Percentiles rank a stretch among this genome's conserved stretches.
Conservation (phyloP, 2,888 invertebrate genomes). For the Carcina quercana region DNA sequence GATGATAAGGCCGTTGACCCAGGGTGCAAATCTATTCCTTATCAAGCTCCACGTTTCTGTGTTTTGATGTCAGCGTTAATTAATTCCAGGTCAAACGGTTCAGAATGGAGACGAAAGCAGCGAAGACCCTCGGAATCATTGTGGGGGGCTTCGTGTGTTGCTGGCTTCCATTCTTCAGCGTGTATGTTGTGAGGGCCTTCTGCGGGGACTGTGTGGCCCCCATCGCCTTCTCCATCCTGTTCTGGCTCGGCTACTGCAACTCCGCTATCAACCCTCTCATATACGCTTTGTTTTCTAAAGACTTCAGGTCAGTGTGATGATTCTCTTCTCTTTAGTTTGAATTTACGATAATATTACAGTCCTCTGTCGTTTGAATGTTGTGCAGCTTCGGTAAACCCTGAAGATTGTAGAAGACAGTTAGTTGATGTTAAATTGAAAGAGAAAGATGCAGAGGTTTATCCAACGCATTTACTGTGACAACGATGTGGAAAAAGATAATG, state of each 20-base stretch:
- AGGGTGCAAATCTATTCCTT: too few relatives aligned
- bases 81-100: slow-evolving; percentile 87
- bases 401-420: not conserved
- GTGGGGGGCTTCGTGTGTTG: slow-evolving; percentile 98
- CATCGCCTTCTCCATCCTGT: slow-evolving; percentile 90
- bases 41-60: not conserved
- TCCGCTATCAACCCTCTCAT: slow-evolving; percentile 97
- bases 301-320: slow-evolving; percentile 77
- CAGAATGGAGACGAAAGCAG: slow-evolving; percentile 97
- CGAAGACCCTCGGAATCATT: slow-evolving; percentile 96
- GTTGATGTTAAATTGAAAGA: not conserved
- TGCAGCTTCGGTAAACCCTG: not conserved
- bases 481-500: not conserved
- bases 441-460: not conserved
- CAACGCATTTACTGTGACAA: not conserved
- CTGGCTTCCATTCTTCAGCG: slow-evolving; percentile 98
- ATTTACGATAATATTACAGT: not conserved
- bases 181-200: slow-evolving; percentile 93
- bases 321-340: not conserved
- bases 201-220: slow-evolving; percentile 89
- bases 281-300: slow-evolving; percentile 95
- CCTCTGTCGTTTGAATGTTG: not conserved
- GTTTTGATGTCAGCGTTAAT: too few relatives aligned
- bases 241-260: slow-evolving; percentile 99
- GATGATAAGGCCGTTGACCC: too few relatives aligned